Percentiles rank a stretch among this genome's conserved stretches.
phyloP scores from a whole-genome alignment of 2,888 invertebrate genomes.

The Plemyria rubiginata region DNA sequence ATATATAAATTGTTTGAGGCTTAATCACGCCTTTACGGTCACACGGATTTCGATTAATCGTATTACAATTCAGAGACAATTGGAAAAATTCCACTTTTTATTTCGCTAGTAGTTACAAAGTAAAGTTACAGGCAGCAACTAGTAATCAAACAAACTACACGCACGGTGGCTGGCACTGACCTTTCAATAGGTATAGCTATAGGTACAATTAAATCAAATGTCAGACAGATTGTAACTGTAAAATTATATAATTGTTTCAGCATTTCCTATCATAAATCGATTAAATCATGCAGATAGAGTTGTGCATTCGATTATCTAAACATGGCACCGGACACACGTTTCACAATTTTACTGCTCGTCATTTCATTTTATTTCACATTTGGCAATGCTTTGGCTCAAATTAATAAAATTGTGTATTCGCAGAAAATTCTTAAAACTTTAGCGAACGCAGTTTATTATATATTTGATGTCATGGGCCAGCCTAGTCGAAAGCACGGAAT shows the following conservation, averaged over 20 bases:
- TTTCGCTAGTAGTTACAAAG: background rate
- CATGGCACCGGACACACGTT: slow-evolving; percentile 28
- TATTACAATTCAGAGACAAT: too few relatives aligned
- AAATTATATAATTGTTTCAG: slow-evolving; percentile 27
- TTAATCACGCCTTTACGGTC: too few relatives aligned
- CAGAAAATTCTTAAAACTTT: too few relatives aligned
- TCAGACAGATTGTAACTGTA: slow-evolving; percentile 18
- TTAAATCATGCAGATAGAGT: slow-evolving; percentile 12
- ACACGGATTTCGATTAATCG: too few relatives aligned
- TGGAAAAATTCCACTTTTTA: too few relatives aligned
- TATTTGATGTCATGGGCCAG: too few relatives aligned
- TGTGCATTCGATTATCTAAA: slow-evolving; percentile 22
- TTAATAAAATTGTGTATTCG: too few relatives aligned
- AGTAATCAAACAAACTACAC: background rate
- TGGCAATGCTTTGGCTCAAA: too few relatives aligned
- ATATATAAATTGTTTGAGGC: too few relatives aligned
- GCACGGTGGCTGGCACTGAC: background rate
- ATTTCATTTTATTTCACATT: too few relatives aligned
- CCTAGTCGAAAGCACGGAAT: too few relatives aligned
- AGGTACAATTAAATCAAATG: slow-evolving; percentile 9
- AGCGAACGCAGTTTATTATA: too few relatives aligned
- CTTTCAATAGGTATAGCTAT: slow-evolving; percentile 2
- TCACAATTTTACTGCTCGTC: slow-evolving; percentile 23
- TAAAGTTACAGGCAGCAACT: background rate
- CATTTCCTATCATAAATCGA: slow-evolving; percentile 21